Percentiles rank a stretch among this genome's conserved stretches.
Conservation (phyloP, 2,797 vertebrate genomes). For the Paratrypauchen microcephalus region DNA sequence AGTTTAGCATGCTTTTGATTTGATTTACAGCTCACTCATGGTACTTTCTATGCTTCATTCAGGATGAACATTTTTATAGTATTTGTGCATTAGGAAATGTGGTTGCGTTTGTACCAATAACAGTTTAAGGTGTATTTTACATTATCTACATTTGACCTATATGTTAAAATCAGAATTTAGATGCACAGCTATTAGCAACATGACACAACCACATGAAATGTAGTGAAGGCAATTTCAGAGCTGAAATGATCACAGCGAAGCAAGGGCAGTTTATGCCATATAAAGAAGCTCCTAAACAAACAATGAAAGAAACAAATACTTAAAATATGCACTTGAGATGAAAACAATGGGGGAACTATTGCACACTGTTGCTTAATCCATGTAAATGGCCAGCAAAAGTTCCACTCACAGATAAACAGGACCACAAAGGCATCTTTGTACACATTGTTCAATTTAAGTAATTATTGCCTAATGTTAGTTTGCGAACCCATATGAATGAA, state of each 20-base stretch:
- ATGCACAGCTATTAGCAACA: too few species aligned
- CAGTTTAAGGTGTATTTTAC: not conserved
- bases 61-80: not conserved
- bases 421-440: not conserved
- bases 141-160: too few species aligned
- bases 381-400: not conserved
- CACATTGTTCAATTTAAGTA: slow-evolving; percentile 1
- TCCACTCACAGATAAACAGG: not conserved
- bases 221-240: not conserved
- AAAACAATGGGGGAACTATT: not conserved
- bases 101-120: not conserved
- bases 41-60: not conserved
- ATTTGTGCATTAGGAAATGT: too few species aligned
- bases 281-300: not conserved
- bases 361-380: not conserved
- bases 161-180: too few species aligned
- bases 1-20: not conserved
- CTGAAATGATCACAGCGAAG: not conserved
- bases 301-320: not conserved
- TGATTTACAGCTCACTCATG: not conserved
- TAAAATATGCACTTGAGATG: not conserved
- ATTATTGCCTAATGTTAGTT: not conserved
- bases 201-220: too few species aligned
- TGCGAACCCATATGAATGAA: not conserved
- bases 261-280: too few species aligned